A percentile compares a stretch with the other conserved stretches of the same genome.
Evolutionary conservation across 2,888 invertebrate species (phyloP).

Genomic region (Thyatira batis): DNA sequence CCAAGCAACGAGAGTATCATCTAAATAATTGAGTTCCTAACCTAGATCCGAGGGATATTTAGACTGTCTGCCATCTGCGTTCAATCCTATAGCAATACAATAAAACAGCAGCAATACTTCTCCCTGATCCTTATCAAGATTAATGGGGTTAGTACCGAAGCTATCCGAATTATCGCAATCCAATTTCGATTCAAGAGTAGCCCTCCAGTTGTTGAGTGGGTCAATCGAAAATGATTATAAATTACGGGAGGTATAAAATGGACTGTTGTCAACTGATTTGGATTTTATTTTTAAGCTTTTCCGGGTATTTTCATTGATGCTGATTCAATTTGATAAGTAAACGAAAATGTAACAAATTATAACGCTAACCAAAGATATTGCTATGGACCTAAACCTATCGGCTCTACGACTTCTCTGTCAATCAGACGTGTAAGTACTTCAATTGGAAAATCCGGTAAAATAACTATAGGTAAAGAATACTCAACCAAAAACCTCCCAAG

Average conservation of each 20-base stretch:
- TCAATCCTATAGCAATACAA: conserved; percentile 10
- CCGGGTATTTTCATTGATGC: neutral
- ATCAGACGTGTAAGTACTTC: too few species aligned
- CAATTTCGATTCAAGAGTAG: conserved; percentile 47
- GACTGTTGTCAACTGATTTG: conserved; percentile 27
- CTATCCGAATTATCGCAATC: conserved; percentile 46
- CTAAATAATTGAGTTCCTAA: conserved; percentile 2
- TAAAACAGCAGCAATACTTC: conserved; percentile 25
- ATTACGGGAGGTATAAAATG: conserved; percentile 31
- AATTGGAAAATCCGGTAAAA: too few species aligned
- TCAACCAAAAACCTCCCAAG: too few species aligned
- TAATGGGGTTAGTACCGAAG: conserved; percentile 35
- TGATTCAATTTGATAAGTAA: neutral
- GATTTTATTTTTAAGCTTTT: conserved; percentile 4
- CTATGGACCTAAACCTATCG: too few species aligned
- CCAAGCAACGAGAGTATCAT: neutral
- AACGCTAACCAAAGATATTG: too few species aligned
- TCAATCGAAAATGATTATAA: conserved; percentile 49
- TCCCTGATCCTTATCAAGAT: conserved; percentile 34
- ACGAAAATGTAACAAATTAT: too few species aligned
- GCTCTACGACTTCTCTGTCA: too few species aligned
- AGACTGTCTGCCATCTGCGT: conserved; percentile 4
- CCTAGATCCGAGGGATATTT: conserved; percentile 3
- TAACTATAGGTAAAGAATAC: neutral
- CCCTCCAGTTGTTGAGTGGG: conserved; percentile 34